Evolutionary conservation across 2,888 invertebrate genomes (phyloP), one percentile per base, ranked within the genome.

Genomic region (Tuta absoluta): DNA sequence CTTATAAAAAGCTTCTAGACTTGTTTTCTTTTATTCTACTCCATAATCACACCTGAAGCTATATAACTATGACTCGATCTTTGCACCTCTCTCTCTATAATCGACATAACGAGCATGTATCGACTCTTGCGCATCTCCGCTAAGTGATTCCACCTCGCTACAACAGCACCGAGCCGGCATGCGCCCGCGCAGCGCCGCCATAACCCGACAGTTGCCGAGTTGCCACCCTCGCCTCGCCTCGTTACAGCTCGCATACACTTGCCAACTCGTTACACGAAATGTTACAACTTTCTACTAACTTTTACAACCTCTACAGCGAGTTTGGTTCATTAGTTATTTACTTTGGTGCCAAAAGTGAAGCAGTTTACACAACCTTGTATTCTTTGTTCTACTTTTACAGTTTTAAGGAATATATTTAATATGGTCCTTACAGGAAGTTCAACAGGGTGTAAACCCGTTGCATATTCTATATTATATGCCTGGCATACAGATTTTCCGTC

Each of bases 71-170:
- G 51, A 24, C 23, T 24, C 14, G 12, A 23, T 23, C 11, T 53
- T 23, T 53, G 14, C 23, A 23, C 51, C 21, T 23, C 21, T 14
- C 51, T 14, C 23, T 2, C 21, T 12, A 12, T 4, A 23, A 12
- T 23, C 51, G 23, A 53, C 2, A 23, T 53, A 53, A 53, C 23
- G 23, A 53, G 14, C 51, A 11, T 21, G 4, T 12, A 53, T 14
- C 51, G 51, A 53, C 51, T 11, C 51, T 14, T 11, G 51, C 51
- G 51, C 51, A 53, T 53, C 23, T 53, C 51, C 51, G 51, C 24
- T 53, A 53, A 53, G 12, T 53, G 51, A 53, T 53, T 23, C 51
- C 14, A 23, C 11, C 11, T 23, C 14, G 21, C 51, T 19, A 49
- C 51, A 21, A 51, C 51, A n/a, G 17, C 49, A 49, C 3, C 33